Evolutionary conservation across 1,140 invertebrate species (phyloP), one percentile per base, ranked within the genome.

Genomic region (Papilio helenus): DNA sequence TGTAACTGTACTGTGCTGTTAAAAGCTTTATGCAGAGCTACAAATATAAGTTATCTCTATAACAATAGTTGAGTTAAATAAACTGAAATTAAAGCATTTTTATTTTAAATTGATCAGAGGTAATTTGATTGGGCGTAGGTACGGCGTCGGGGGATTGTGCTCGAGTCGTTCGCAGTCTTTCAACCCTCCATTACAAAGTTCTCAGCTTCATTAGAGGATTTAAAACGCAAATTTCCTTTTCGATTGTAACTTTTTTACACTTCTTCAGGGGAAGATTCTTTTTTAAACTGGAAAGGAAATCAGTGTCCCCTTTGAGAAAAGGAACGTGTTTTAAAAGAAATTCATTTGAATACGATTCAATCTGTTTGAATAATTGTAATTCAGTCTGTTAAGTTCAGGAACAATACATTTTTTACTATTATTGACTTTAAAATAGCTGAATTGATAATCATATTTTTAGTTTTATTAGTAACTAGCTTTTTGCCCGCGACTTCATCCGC

Each of bases 161-260:
- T 91, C 89, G 92, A 93, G 91, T 93, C 90, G 80, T 85, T 86
- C 84, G 83, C 88, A 94, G 93, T 90, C 92, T 94, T 93, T 93
- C 92, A 89, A 90, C 92, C 93, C 93, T 93, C 92, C 93, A 94
- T 94, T 92, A 90, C 87, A 89, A 94, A 94, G 85, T 94, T 94
- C 93, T 92, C 90, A 88, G 93, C 92, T 94, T 93, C 93, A 93
- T 94, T 94, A 94, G 93, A 94, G 89, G 93, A 92, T 93, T 94
- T 94, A 94, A 94, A 94, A 94, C 93, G 92, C 93, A 94, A 94
- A 94, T 94, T 94, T 92, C 91, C 91, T 92, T 94, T 94, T 92
- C 92, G 93, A 94, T 93, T 94, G 92, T 94, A 94, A 94, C 93
- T 94, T 94, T 94, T 94, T 94, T 94, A 89, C 89, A 92, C 89